A percentile compares a stretch with the other conserved stretches of the same genome.
phyloP scores from a whole-genome alignment of 1,140 invertebrate genomes.

The Drosophila nasuta region DNA sequence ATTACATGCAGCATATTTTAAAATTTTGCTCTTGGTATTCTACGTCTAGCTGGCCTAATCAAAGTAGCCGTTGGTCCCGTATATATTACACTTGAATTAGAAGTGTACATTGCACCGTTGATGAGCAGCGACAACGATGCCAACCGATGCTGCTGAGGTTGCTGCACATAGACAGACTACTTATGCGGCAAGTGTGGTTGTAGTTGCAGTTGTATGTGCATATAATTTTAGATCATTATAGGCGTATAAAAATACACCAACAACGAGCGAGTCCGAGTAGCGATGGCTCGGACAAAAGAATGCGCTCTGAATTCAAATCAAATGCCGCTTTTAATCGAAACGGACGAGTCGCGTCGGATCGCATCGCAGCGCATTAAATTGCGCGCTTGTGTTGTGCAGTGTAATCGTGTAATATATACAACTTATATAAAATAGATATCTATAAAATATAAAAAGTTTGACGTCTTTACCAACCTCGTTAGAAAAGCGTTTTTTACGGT shows the following conservation, averaged over 20 bases:
- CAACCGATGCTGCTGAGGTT: constrained; percentile 28
- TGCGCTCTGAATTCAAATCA: constrained; percentile 75
- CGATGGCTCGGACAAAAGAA: constrained; percentile 64
- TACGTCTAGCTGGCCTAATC: constrained; percentile 47
- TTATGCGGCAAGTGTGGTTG: constrained; percentile 34
- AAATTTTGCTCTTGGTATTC: neutral
- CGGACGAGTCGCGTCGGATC: constrained; percentile 61
- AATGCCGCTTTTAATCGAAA: constrained; percentile 78
- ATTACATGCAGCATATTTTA: neutral
- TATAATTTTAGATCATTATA: constrained; percentile 82
- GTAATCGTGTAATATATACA: constrained; percentile 11
- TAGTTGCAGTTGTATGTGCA: constrained; percentile 33
- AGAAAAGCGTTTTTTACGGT: constrained; percentile 28
- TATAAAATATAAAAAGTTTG: neutral
- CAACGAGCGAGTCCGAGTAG: constrained; percentile 50
- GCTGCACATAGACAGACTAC: constrained; percentile 36
- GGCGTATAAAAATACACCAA: constrained; percentile 73
- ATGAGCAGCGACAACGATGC: constrained; percentile 51
- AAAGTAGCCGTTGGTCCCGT: constrained; percentile 43
- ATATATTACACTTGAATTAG: constrained; percentile 79
- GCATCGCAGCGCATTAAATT: constrained; percentile 21
- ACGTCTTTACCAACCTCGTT: constrained; percentile 37
- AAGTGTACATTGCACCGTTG: constrained; percentile 76
- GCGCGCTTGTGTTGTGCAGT: constrained; percentile 14
- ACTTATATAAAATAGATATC: constrained; percentile 60